A percentile compares a stretch with the other conserved stretches of the same genome.
Evolutionary conservation across 2,113 vertebrate genomes (phyloP).

Genomic region (Marmota flaviventris): DNA sequence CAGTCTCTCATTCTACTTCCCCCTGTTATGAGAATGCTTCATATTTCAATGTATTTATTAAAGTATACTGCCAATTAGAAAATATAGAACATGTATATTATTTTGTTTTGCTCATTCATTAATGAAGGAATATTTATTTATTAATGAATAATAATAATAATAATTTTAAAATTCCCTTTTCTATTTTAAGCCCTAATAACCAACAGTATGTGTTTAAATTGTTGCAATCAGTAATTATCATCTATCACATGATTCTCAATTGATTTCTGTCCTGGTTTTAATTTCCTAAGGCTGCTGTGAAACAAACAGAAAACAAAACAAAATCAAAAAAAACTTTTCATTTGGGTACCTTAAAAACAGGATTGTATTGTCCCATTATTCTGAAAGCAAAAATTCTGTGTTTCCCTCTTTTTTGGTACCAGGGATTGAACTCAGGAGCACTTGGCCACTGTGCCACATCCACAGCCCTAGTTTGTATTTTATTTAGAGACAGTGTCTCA

Average conservation of each 20-base stretch:
- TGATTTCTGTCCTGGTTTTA: conserved; percentile 3
- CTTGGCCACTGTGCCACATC: too few relatives aligned
- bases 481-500: too few relatives aligned
- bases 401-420: not conserved
- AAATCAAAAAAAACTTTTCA: not conserved
- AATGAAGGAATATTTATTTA: not conserved
- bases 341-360: not conserved
- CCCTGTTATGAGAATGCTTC: not conserved
- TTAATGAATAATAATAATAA: not conserved
- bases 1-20: not conserved
- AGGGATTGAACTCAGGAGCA: too few relatives aligned
- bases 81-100: not conserved
- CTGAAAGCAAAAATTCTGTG: not conserved
- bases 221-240: not conserved
- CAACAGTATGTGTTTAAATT: not conserved
- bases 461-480: too few relatives aligned
- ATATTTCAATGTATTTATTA: not conserved
- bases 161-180: not conserved
- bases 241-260: not conserved
- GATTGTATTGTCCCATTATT: not conserved
- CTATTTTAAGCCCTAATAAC: not conserved
- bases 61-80: not conserved
- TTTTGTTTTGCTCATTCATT: not conserved
- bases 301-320: not conserved
- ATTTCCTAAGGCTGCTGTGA: not conserved